Evolutionary conservation across 2,113 vertebrate genomes (phyloP).

Genomic region (Chlamydotis undulata): DNA sequence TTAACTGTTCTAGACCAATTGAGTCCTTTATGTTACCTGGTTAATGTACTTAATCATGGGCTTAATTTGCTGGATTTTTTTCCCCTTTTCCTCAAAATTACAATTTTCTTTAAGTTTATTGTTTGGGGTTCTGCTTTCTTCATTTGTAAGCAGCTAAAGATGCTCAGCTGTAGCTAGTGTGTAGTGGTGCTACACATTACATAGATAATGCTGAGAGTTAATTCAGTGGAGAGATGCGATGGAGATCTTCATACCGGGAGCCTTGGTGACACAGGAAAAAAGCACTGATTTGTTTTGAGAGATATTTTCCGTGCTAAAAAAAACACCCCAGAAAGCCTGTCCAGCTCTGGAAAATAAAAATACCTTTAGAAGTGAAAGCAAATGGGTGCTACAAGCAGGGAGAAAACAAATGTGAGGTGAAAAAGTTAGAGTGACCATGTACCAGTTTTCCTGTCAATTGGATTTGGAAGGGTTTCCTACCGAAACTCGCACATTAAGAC

Average conservation of each 20-base stretch:
- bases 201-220: neutral
- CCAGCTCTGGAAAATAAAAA: neutral
- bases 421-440: neutral
- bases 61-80: neutral
- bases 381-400: neutral
- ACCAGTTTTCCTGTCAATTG: fast-evolving
- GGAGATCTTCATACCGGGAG: neutral
- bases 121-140: neutral
- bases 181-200: fast-evolving
- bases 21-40: neutral
- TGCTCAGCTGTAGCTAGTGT: neutral
- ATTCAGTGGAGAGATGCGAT: neutral
- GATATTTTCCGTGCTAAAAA: neutral
- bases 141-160: neutral
- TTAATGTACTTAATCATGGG: neutral
- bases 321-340: neutral
- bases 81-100: neutral
- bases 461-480: neutral
- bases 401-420: neutral
- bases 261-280: neutral
- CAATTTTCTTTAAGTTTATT: neutral
- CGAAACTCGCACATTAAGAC: fast-evolving
- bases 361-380: neutral
- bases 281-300: neutral
- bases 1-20: neutral